Percentiles rank a stretch among this genome's conserved stretches.
Evolutionary conservation across 2,888 invertebrate species (phyloP).

Genomic region (Epiblema foenella): DNA sequence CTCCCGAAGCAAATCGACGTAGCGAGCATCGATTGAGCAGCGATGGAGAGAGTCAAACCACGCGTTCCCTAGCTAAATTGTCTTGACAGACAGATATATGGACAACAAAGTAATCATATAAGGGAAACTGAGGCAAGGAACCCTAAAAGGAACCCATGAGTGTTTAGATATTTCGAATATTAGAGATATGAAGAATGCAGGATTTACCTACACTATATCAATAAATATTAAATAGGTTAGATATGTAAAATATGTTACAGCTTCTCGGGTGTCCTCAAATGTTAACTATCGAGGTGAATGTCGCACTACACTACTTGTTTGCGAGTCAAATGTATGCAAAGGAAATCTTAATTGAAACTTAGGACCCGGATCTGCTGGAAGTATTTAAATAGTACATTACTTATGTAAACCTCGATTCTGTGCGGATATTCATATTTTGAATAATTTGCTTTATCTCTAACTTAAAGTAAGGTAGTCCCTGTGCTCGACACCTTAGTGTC

Average conservation of each 20-base stretch:
- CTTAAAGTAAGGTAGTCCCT: too few relatives aligned
- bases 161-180: background rate
- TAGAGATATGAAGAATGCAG: background rate
- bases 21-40: too few relatives aligned
- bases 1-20: too few relatives aligned
- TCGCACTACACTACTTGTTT: background rate
- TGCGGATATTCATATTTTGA: background rate
- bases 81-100: too few relatives aligned
- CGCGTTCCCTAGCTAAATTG: too few relatives aligned
- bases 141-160: too few relatives aligned
- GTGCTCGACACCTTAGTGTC: too few relatives aligned
- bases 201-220: background rate
- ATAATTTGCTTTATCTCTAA: background rate
- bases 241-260: slow-evolving; percentile 2
- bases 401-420: background rate
- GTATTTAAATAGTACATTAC: background rate
- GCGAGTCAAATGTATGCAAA: slow-evolving; percentile 26
- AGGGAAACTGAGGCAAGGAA: too few relatives aligned
- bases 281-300: slow-evolving; percentile 24
- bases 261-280: slow-evolving; percentile 8
- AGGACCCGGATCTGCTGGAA: slow-evolving; percentile 33
- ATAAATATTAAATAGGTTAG: background rate
- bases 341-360: slow-evolving; percentile 30
- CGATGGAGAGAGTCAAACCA: too few relatives aligned
- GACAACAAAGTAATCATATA: too few relatives aligned